Evolutionary conservation across 2,888 invertebrate genomes (phyloP).

Genomic region (Nemoura dubitans): DNA sequence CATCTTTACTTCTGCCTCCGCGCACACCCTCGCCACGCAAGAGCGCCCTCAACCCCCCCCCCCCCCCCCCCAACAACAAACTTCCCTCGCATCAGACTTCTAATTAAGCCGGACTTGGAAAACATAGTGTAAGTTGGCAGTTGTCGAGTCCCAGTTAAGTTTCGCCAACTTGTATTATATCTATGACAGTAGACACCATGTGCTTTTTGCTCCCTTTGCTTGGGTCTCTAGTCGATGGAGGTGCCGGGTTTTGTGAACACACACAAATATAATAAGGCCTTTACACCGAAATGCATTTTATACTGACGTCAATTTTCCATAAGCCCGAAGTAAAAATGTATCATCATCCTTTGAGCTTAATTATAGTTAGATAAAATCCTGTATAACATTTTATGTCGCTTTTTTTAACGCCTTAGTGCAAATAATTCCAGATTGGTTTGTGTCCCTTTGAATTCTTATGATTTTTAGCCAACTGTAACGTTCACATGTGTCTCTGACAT

Average conservation of each 20-base stretch:
- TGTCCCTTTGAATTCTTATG: too few species aligned
- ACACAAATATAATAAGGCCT: too few species aligned
- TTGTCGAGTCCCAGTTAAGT: slow-evolving; percentile 17
- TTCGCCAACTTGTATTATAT: neutral
- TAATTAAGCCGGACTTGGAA: neutral
- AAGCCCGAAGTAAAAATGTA: too few species aligned
- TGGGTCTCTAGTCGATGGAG: neutral
- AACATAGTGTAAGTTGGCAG: neutral
- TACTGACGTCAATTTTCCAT: too few species aligned
- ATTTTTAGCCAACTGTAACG: too few species aligned
- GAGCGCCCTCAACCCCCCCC: slow-evolving; percentile 37
- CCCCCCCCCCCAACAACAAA: slow-evolving; percentile 33
- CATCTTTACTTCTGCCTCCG: slow-evolving; percentile 45
- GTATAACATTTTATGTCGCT: too few species aligned
- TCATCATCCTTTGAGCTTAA: too few species aligned
- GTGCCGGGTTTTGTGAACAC: neutral
- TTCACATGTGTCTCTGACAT: too few species aligned
- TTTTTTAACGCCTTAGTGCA: too few species aligned
- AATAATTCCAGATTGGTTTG: too few species aligned
- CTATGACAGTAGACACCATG: neutral
- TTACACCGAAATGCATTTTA: too few species aligned
- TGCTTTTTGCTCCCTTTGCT: neutral
- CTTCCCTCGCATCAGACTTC: slow-evolving; percentile 1
- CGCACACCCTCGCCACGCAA: slow-evolving; percentile 43
- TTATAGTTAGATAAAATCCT: too few species aligned